Evolutionary conservation across 2,888 invertebrate species (phyloP).

Genomic region (Cephus sareptanus): DNA sequence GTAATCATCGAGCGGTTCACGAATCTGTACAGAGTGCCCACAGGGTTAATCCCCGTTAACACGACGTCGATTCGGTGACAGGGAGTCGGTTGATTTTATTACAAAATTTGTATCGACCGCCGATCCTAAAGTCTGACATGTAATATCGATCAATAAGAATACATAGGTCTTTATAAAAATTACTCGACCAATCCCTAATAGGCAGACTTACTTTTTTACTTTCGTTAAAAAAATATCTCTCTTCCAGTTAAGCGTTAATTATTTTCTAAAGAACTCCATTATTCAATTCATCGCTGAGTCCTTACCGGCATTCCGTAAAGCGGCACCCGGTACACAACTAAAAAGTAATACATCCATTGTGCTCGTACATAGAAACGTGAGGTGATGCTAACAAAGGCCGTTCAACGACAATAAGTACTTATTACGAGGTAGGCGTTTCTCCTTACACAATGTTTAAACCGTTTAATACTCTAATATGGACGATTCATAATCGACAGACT

Average conservation of each 20-base stretch:
- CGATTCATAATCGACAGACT: slow-evolving; percentile 33
- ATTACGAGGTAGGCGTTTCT: slow-evolving; percentile 31
- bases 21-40: background rate
- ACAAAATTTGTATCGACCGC: background rate
- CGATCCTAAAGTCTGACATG: background rate
- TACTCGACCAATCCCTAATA: background rate
- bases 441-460: slow-evolving; percentile 32
- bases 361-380: slow-evolving; percentile 11
- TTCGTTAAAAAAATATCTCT: background rate
- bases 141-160: background rate
- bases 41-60: background rate
- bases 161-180: background rate
- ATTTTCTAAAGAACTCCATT: background rate
- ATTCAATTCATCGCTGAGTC: background rate
- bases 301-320: background rate
- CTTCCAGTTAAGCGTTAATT: background rate
- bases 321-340: background rate
- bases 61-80: background rate
- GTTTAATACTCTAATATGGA: slow-evolving; percentile 36
- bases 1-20: background rate
- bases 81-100: background rate
- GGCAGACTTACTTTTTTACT: background rate
- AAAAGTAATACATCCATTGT: slow-evolving; percentile 25
- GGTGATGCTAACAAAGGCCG: slow-evolving; percentile 33
- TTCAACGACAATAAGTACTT: slow-evolving; percentile 28